Conservation (phyloP, 2,888 invertebrate species). For the Mythimna albipuncta region DNA sequence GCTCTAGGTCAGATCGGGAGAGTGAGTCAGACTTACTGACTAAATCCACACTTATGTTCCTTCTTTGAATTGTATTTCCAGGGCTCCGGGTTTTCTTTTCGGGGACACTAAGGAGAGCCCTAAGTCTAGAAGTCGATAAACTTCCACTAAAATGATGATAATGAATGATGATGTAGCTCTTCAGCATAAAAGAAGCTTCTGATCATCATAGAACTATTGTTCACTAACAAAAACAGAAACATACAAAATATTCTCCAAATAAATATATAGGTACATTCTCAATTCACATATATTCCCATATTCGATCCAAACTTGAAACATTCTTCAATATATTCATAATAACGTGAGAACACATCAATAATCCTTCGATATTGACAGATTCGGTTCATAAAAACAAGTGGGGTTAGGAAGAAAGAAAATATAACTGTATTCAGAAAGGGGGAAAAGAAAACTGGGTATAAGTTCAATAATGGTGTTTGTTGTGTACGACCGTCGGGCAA, state of each 20-base stretch:
- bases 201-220: background rate
- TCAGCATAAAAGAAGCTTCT: background rate
- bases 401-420: slow-evolving; percentile 58
- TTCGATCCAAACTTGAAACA: slow-evolving; percentile 48
- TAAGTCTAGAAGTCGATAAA: too few relatives aligned
- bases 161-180: background rate
- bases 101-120: too few relatives aligned
- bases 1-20: too few relatives aligned
- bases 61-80: too few relatives aligned
- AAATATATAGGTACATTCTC: background rate
- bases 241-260: slow-evolving; percentile 16
- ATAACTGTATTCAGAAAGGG: slow-evolving; percentile 55
- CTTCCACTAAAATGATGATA: too few relatives aligned
- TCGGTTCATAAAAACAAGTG: slow-evolving; percentile 65
- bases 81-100: too few relatives aligned
- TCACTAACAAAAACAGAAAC: background rate
- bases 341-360: slow-evolving; percentile 61
- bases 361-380: slow-evolving; percentile 62
- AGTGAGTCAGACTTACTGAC: too few relatives aligned
- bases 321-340: slow-evolving; percentile 58
- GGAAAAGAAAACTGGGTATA: slow-evolving; percentile 60
- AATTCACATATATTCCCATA: slow-evolving; percentile 24
- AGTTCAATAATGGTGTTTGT: slow-evolving; percentile 74
- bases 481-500: slow-evolving; percentile 62
- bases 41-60: too few relatives aligned